Conservation (phyloP, 2,797 vertebrate species). For the Scleropages formosus region DNA sequence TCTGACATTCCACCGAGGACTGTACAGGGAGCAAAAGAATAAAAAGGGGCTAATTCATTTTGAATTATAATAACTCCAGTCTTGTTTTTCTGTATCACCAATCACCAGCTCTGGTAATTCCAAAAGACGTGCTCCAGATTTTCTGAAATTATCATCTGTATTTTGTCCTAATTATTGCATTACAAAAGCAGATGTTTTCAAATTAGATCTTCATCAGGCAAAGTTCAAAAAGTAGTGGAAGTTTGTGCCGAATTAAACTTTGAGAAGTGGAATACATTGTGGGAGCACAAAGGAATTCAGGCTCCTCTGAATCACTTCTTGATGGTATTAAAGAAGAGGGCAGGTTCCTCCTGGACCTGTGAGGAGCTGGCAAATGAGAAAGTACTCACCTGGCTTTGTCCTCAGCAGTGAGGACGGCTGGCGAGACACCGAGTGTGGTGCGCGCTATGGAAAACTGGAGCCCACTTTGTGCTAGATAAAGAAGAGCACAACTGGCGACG, state of each 20-base stretch:
- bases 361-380: too few relatives aligned
- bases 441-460: neutral
- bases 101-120: neutral
- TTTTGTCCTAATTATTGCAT: conserved; percentile 25
- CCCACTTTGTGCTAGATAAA: too few relatives aligned
- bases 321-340: neutral
- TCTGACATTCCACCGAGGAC: neutral
- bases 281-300: conserved; percentile 1
- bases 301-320: neutral
- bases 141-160: conserved; percentile 15
- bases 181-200: conserved; percentile 23
- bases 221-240: conserved; percentile 16
- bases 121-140: neutral
- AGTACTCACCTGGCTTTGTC: neutral
- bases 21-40: neutral
- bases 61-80: too few relatives aligned
- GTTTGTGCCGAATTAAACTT: neutral
- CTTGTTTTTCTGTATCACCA: neutral
- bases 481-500: too few relatives aligned
- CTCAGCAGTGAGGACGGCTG: neutral
- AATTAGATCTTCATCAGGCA: conserved; percentile 17
- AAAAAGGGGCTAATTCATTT: too few relatives aligned
- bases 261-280: conserved; percentile 15
- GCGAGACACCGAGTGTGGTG: neutral
- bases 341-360: neutral